Base-by-base conservation (phyloP, 2,113 vertebrate genomes). In the Poicephalus gulielmi region DNA sequence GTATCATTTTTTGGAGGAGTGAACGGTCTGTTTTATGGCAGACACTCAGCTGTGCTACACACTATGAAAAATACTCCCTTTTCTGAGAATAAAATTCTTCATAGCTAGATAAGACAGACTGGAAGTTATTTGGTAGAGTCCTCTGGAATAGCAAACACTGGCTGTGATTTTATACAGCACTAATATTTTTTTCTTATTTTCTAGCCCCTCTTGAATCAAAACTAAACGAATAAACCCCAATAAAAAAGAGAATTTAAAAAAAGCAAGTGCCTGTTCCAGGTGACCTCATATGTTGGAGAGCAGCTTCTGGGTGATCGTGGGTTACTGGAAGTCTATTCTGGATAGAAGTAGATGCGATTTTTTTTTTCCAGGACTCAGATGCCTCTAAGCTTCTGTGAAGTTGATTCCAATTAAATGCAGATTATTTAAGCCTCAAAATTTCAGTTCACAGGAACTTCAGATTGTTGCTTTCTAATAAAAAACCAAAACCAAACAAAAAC, bases 241-340 rank as follows among this genome's bases (percentile, higher is more conserved):
- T 94, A 95, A 96, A 94, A 59, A 89, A 46, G 59, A 95, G 76
- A 91, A 94, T 62, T 88, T 3, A 91, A 66, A 92, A 62, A 94
- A 95, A 91, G 53, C 63, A 83, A 84, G 62, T 13, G 44, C 11
- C 37, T 63, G 70, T 96, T 94, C 96, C 93, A 95, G 93, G 83
- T 95, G 93, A 97, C 50, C 74, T 96, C 92, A 95, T 94, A 73
- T 44, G 49, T 93, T 93, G 94, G 96, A 95, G 55, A 97, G 75
- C 10, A n/a, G 94, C 69, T 69, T 92, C 77, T 94, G 90, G 78
- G 86, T 93, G 74, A 67, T 13, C 88, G 80, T 86, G 74, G 86
- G 93, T 94, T 93, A 92, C 92, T 95, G 94, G 90, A 96, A 94
- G 19, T 85, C 80, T 96, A 7, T 76, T 89, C 74, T 91, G 77